Conservation (phyloP, 2,113 vertebrate species). For the Cyanistes caeruleus region DNA sequence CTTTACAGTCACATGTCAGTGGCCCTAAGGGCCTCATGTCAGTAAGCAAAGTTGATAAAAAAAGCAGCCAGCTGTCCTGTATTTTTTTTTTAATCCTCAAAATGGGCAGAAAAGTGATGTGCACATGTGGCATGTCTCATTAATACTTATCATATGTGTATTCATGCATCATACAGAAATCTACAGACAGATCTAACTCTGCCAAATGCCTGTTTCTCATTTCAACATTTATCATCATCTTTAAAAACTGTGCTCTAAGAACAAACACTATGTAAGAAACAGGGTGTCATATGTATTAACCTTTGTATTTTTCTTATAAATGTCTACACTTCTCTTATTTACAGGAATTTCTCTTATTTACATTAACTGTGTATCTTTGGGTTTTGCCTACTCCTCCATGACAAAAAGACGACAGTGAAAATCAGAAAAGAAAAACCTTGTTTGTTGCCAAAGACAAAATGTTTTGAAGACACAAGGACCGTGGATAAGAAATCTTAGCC, state of each 20-base stretch:
- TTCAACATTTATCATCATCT: neutral
- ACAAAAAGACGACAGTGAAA: neutral
- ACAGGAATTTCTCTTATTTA: neutral
- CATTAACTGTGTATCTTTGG: neutral
- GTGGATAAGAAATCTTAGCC: neutral
- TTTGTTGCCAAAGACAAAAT: neutral
- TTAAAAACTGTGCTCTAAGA: neutral
- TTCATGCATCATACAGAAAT: neutral
- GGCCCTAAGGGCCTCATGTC: neutral
- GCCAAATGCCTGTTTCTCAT: neutral
- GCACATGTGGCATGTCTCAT: constrained; percentile 40
- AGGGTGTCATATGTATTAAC: neutral
- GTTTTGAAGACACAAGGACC: neutral
- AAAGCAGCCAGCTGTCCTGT: constrained; percentile 41
- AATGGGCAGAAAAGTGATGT: constrained; percentile 34
- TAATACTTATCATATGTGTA: constrained; percentile 41
- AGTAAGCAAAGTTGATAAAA: constrained; percentile 24
- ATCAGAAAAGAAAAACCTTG: neutral
- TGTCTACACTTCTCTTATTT: neutral
- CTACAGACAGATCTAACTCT: neutral
- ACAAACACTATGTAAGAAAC: neutral
- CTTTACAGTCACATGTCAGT: neutral
- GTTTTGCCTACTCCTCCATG: neutral
- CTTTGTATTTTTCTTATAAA: neutral
- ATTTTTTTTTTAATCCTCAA: constrained; percentile 18